Conservation (phyloP, 1,140 invertebrate species). For the Cydia fagiglandana region DNA sequence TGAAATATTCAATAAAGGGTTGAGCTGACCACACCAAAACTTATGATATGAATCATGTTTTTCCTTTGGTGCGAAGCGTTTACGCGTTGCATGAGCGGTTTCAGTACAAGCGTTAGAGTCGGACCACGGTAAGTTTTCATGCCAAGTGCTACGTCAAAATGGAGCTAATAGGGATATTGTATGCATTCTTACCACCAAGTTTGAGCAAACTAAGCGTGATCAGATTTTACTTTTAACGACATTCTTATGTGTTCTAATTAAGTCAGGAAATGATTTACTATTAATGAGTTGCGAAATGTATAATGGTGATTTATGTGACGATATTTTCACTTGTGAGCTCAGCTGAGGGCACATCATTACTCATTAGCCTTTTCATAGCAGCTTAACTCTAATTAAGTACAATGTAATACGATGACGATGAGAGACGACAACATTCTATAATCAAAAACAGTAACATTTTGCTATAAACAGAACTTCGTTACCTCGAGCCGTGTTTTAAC, state of each 20-base stretch:
- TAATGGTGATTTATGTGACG: background rate
- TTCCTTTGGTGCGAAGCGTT: too few relatives aligned
- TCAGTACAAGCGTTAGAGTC: background rate
- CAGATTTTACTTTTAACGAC: background rate
- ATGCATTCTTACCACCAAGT: too few relatives aligned
- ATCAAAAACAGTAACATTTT: background rate
- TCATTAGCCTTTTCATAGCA: constrained; percentile 13
- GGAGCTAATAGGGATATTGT: too few relatives aligned
- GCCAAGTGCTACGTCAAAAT: too few relatives aligned
- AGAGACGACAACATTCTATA: background rate
- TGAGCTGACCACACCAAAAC: too few relatives aligned
- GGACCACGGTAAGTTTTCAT: too few relatives aligned
- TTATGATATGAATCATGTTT: too few relatives aligned
- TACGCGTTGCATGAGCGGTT: too few relatives aligned
- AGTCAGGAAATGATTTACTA: background rate
- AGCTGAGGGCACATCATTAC: background rate
- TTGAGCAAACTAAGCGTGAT: too few relatives aligned
- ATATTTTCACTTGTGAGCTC: background rate
- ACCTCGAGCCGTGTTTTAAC: background rate
- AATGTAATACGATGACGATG: background rate
- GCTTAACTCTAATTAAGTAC: constrained; percentile 1
- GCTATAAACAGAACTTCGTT: background rate
- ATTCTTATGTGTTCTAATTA: background rate
- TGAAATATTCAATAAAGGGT: background rate
- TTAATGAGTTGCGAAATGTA: background rate